Percentiles rank a stretch among this genome's conserved stretches.
Evolutionary conservation across 1,140 invertebrate genomes (phyloP).

Genomic region (Sogatella furcifera): DNA sequence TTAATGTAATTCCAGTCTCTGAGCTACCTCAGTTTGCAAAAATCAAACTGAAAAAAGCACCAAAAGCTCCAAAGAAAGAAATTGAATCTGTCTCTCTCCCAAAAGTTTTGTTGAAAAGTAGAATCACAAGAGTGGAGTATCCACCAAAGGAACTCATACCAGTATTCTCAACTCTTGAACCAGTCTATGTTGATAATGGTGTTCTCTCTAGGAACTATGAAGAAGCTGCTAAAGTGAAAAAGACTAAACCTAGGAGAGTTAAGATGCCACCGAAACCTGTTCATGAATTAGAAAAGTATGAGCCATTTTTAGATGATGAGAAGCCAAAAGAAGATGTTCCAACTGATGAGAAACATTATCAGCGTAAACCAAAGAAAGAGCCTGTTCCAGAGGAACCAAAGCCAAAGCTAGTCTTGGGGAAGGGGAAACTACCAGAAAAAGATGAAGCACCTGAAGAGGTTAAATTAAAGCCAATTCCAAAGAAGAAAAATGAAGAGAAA

Average conservation of each 20-base stretch:
- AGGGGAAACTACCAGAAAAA: conserved; percentile 22
- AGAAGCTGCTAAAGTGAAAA: conserved; percentile 49
- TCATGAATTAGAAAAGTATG: conserved; percentile 44
- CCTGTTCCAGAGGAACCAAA: conserved; percentile 31
- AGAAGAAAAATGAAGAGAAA: conserved; percentile 16
- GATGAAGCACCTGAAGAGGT: conserved; percentile 22
- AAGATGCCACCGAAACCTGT: conserved; percentile 34
- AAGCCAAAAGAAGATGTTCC: conserved; percentile 32
- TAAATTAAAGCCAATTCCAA: conserved; percentile 17
- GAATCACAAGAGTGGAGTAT: conserved; percentile 39
- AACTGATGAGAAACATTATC: conserved; percentile 24
- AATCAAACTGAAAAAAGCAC: conserved; percentile 51
- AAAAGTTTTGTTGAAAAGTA: conserved; percentile 52
- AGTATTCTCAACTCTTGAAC: conserved; percentile 24
- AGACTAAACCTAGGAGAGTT: conserved; percentile 40
- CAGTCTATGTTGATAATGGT: conserved; percentile 41
- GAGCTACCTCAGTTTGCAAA: conserved; percentile 45
- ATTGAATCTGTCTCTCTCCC: conserved; percentile 38
- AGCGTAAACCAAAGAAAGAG: conserved; percentile 34
- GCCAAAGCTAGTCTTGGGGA: conserved; percentile 26
- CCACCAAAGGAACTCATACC: conserved; percentile 32
- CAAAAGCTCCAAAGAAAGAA: conserved; percentile 37
- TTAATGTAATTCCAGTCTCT: conserved; percentile 32
- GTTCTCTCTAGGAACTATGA: conserved; percentile 54
- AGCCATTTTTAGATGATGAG: conserved; percentile 31